Base-by-base conservation (phyloP, 2,888 invertebrate genomes). In the Parnassius apollo region DNA sequence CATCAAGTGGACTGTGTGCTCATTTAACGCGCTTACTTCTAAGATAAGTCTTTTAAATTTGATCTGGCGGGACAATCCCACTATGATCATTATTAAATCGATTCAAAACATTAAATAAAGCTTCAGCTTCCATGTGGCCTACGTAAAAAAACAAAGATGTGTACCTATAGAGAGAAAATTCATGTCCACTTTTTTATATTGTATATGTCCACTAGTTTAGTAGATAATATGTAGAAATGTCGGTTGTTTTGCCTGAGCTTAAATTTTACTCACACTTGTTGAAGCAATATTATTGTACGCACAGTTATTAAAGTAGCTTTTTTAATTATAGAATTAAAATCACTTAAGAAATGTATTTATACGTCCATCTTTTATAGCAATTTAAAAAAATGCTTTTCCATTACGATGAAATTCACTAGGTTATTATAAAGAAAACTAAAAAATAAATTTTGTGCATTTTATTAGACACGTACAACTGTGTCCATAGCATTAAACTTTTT, bases 221-320 rank as follows among this genome's bases (percentile, higher is more conserved):
- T 68, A 67, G 65, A 70, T 69, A 68, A 68, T 66, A 71, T 46
- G 70, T 71, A 77, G 68, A 64, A 74, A 73, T 70, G 65, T 73
- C 66, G 88, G 87, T 88, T 87, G 87, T 88, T 87, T 86, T 85
- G 82, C 80, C 82, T 74, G 88, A 88, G 88, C 88, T 88, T 88
- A 81, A 73, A 81, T 82, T 85, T 78, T 79, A 79, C 85, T 84
- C 75, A 78, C 25, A 46, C 68, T 69, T 68, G 71, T 69, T 53
- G 69, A 73, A 75, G 73, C 77, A 75, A 74, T 74, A 73, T 66
- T 68, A 66, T 65, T 59, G 45, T 51, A 80, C 77, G 80, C 81
- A 83, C 82, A 73, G 42, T 51, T 59, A 51, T 56, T 49, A 35
- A 42, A 60, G 55, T 25, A 18, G 12, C 55, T 60, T 56, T 58